phyloP scores from a whole-genome alignment of 1,140 invertebrate genomes.

The Calliopsis andreniformis region DNA sequence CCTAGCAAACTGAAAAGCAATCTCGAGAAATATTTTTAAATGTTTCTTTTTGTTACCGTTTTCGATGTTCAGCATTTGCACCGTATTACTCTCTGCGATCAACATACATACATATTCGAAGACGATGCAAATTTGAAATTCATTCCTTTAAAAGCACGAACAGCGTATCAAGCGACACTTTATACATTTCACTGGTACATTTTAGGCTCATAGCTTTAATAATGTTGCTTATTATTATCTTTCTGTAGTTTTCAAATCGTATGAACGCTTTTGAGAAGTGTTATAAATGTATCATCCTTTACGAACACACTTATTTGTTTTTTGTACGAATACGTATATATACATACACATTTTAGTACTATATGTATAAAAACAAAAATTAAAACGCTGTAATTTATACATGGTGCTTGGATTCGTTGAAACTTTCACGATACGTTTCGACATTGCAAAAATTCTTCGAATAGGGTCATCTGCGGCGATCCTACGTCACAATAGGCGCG shows the following conservation, averaged over 20 bases:
- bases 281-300: too few species aligned
- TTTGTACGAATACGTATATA: neutral
- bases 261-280: too few species aligned
- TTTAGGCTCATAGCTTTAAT: neutral
- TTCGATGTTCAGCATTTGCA: neutral
- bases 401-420: too few species aligned
- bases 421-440: too few species aligned
- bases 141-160: neutral
- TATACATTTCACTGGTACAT: neutral
- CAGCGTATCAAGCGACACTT: neutral
- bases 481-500: too few species aligned
- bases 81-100: neutral
- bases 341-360: neutral
- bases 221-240: too few species aligned
- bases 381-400: too few species aligned
- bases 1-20: conserved; percentile 86
- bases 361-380: too few species aligned
- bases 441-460: too few species aligned
- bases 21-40: conserved; percentile 87
- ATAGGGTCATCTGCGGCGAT: too few species aligned
- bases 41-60: neutral
- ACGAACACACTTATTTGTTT: too few species aligned
- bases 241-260: too few species aligned
- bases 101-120: neutral
- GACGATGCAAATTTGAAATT: neutral